Evolutionary conservation across 2,888 invertebrate species (phyloP).

Genomic region (Cremastinae sp.): DNA sequence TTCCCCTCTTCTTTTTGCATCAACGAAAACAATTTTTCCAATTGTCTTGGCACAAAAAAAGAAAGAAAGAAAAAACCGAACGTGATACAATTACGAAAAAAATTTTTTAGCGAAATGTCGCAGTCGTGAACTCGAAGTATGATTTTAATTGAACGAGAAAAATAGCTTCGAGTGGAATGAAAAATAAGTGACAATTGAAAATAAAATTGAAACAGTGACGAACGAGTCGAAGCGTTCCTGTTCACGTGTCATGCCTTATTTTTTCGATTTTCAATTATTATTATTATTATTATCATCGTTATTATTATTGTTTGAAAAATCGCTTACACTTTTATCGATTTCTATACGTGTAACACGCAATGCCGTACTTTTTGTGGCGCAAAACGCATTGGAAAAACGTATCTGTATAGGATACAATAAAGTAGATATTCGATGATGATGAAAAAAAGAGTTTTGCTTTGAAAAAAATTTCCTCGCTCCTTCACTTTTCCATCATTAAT

Average conservation of each 20-base stretch:
- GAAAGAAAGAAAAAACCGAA: no score
- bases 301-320: conserved; percentile 50
- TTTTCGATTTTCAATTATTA: neutral
- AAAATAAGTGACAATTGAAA: conserved; percentile 29
- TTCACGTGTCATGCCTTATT: conserved; percentile 64
- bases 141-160: conserved; percentile 28
- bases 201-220: conserved; percentile 48
- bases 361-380: conserved; percentile 62
- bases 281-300: neutral
- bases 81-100: no score
- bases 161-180: conserved; percentile 48
- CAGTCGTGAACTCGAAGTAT: conserved; percentile 47
- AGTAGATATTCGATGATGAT: conserved; percentile 57
- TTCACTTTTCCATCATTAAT: no score
- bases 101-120: conserved; percentile 16
- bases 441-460: conserved; percentile 2
- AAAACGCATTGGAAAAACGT: conserved; percentile 58
- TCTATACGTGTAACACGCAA: conserved; percentile 60
- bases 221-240: conserved; percentile 70
- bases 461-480: neutral
- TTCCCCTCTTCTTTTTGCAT: conserved; percentile 17
- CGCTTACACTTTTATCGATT: conserved; percentile 64
- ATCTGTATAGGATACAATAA: conserved; percentile 62
- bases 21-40: neutral
- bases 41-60: conserved; percentile 27